Evolutionary conservation across 2,797 vertebrate genomes (phyloP).

Genomic region (Thaleichthys pacificus): DNA sequence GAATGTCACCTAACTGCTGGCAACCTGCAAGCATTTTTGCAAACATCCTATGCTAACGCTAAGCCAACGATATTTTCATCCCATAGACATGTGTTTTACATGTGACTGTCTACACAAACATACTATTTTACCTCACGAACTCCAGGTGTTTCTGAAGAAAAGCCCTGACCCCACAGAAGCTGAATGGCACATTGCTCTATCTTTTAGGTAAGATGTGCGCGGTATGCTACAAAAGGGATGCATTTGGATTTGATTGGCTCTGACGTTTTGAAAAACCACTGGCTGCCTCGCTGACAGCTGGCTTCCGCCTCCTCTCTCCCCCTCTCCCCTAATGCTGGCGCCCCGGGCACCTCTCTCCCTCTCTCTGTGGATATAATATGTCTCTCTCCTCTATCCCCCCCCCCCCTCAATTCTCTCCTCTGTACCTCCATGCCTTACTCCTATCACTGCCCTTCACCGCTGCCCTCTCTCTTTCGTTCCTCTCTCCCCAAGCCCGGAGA

Average conservation of each 20-base stretch:
- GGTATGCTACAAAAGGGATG: background rate
- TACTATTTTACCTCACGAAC: no score
- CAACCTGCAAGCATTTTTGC: no score
- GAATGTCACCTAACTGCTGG: no score
- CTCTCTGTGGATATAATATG: background rate
- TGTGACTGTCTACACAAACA: no score
- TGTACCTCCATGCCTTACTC: background rate
- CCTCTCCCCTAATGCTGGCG: background rate
- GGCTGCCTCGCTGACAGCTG: constrained; percentile 11
- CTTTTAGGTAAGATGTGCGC: background rate
- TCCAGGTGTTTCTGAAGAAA: no score
- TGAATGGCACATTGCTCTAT: no score
- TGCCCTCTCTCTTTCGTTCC: constrained; percentile 10
- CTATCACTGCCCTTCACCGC: background rate
- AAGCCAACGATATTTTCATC: no score
- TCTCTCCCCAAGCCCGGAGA: constrained; percentile 3
- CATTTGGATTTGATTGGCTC: constrained; percentile 12
- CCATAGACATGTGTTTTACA: no score
- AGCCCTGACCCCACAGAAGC: no score
- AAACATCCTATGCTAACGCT: no score
- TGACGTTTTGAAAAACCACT: background rate
- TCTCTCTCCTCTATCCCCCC: background rate
- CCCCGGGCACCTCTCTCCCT: background rate
- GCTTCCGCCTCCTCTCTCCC: constrained; percentile 9
- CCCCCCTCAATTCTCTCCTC: background rate